Base-by-base conservation (phyloP, 2,888 invertebrate genomes). In the Pemphredon lugubris region DNA sequence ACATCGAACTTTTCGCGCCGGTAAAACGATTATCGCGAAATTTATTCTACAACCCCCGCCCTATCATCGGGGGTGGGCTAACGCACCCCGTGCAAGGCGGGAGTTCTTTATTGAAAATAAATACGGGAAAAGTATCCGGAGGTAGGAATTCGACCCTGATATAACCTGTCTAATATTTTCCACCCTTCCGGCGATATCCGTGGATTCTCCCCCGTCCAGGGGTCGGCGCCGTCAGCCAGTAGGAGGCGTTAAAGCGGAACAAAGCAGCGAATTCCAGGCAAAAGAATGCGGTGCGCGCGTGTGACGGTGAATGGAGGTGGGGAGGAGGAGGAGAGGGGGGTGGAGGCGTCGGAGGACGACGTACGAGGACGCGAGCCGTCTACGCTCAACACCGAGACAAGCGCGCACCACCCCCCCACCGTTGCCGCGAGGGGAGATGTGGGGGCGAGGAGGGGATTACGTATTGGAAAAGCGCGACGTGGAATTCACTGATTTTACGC, bases 401-500 rank as follows among this genome's bases (percentile, higher is more conserved):
- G n/a, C n/a, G n/a, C n/a, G n/a, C n/a, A 5, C 16, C 42, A 39
- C 9, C 47, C 45, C n/a, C 13, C n/a, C 32, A n/a, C n/a, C n/a
- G n/a, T n/a, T n/a, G n/a, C n/a, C n/a, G n/a, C n/a, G n/a, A n/a
- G n/a, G n/a, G n/a, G n/a, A n/a, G n/a, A n/a, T 11, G 40, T 21
- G 39, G 45, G 60, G 30, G 37, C 51, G 54, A 47, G 39, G 45
- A 42, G 40, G 61, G 72, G 75, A 60, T 77, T 77, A 74, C 79
- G 75, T 83, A 79, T 83, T 60, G 84, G 79, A 77, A 81, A 83
- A 82, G 71, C 72, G 54, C 67, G 73, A 59, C 50, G 65, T 64
- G 73, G 76, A 81, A 82, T 81, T 80, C 79, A 61, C 76, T 75
- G 79, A 79, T 85, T 85, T 83, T 77, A 81, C 79, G 54, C 77